These are phyloP conservation scores for Antidorcas marsupialis DNA, from an alignment of 2,113 vertebrate species.

Conservation along the genomic window DNA sequence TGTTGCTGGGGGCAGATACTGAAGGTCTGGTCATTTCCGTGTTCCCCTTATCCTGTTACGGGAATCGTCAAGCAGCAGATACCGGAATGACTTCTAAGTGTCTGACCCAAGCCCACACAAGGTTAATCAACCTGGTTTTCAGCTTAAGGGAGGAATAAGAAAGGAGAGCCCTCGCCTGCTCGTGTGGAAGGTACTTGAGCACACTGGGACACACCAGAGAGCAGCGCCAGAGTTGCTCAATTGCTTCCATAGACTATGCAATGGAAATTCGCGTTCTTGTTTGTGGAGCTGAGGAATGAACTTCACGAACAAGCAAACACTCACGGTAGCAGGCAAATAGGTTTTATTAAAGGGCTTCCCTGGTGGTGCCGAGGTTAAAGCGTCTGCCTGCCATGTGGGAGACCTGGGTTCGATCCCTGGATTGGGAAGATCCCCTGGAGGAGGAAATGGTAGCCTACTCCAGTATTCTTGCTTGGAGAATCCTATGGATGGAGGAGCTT, in stretches of 20 bases:
- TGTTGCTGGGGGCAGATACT: neutral
- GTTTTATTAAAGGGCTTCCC: neutral
- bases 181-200: neutral
- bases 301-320: neutral
- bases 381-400: too few species aligned
- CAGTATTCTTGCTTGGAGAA: too few species aligned
- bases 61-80: neutral
- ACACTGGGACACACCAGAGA: neutral
- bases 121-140: neutral
- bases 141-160: neutral
- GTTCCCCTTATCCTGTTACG: neutral
- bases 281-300: neutral
- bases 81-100: neutral
- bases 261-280: neutral
- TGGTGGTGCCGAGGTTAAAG: too few species aligned
- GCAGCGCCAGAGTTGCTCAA: neutral
- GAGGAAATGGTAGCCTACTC: too few species aligned
- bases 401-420: too few species aligned
- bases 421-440: too few species aligned
- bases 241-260: neutral
- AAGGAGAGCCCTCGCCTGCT: neutral
- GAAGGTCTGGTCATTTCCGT: neutral
- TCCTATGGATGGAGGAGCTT: too few species aligned
- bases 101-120: neutral
- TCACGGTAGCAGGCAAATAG: rapidly evolving